Conservation (phyloP, 2,797 vertebrate genomes). For the Allobates femoralis region DNA sequence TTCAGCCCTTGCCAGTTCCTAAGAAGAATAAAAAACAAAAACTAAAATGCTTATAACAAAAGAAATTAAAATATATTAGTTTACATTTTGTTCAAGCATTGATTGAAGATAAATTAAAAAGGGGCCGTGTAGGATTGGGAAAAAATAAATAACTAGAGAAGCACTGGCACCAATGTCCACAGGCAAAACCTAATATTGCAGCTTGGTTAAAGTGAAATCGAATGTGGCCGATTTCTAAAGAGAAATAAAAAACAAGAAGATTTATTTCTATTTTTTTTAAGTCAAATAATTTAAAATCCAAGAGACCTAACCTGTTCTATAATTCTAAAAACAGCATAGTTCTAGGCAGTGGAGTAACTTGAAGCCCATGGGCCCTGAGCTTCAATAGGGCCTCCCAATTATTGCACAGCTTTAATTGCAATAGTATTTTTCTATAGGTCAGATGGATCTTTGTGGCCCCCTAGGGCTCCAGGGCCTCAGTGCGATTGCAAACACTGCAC, state of each 20-base stretch:
- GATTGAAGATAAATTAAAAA: background rate
- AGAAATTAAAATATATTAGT: too few relatives aligned
- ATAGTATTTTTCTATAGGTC: too few relatives aligned
- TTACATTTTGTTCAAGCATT: background rate
- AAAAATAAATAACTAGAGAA: background rate
- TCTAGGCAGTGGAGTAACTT: too few relatives aligned
- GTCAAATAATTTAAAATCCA: background rate
- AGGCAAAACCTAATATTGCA: background rate
- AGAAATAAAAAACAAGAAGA: background rate
- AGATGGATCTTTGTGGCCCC: too few relatives aligned
- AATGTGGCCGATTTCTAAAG: background rate
- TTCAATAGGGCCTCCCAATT: too few relatives aligned
- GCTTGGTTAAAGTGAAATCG: background rate
- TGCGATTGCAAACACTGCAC: too few relatives aligned
- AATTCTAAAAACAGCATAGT: background rate
- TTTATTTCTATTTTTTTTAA: background rate
- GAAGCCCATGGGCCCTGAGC: too few relatives aligned
- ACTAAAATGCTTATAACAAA: too few relatives aligned
- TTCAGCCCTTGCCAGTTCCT: constrained; percentile 85
- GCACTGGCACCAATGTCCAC: background rate
- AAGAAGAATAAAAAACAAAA: constrained; percentile 35
- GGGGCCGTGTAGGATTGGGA: background rate
- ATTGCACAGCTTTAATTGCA: too few relatives aligned
- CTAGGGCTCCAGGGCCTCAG: too few relatives aligned
- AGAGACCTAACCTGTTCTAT: background rate